A percentile compares a stretch with the other conserved stretches of the same genome.
phyloP scores from a whole-genome alignment of 2,888 invertebrate species.

The Agrochola circellaris region DNA sequence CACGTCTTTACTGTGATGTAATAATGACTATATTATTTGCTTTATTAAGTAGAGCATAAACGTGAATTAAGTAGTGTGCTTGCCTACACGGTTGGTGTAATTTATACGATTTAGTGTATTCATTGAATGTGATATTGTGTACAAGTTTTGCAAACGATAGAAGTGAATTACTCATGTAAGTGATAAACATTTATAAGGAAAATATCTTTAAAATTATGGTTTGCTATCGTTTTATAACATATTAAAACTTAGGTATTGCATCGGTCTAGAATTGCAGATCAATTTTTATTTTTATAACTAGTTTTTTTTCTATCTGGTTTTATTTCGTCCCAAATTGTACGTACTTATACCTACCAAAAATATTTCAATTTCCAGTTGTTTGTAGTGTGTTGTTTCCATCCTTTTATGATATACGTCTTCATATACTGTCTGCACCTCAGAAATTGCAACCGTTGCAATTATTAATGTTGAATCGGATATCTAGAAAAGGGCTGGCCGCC shows the following conservation, averaged over 20 bases:
- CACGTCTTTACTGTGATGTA: background rate
- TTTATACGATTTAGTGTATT: conserved; percentile 10
- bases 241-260: background rate
- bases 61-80: conserved; percentile 16
- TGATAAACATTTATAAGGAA: conserved; percentile 1
- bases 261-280: background rate
- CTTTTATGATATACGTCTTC: background rate
- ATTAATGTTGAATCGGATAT: conserved; percentile 11
- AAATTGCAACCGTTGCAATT: conserved; percentile 10
- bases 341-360: background rate
- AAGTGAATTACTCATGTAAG: conserved; percentile 25
- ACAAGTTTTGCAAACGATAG: conserved; percentile 4
- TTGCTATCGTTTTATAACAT: background rate
- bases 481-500: conserved; percentile 20
- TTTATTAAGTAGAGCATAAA: conserved; percentile 27
- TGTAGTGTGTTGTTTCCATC: too few relatives aligned
- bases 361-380: background rate
- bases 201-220: background rate
- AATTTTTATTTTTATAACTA: background rate
- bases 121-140: conserved; percentile 2
- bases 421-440: background rate
- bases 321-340: too few relatives aligned
- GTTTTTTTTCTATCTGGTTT: background rate
- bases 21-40: conserved; percentile 20
- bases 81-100: background rate